Evolutionary conservation across 2,113 vertebrate species (phyloP), one percentile per base, ranked within the genome.

Genomic region (Myiozetetes cayanensis): DNA sequence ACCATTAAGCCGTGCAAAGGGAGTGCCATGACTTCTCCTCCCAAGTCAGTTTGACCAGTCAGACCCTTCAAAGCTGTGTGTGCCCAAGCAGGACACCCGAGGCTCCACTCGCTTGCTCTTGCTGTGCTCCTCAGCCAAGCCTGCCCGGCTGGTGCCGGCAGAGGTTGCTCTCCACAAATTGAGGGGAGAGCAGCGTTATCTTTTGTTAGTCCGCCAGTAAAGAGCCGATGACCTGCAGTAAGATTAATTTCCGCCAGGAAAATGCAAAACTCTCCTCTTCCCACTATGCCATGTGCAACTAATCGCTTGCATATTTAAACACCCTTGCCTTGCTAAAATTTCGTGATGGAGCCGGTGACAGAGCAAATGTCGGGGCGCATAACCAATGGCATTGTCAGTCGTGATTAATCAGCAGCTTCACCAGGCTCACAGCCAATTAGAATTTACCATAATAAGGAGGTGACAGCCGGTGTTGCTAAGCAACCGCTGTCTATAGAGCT

Each of bases 381-480:
- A 97, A 97, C 97, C 97, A 98, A 98, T 97, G 95, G 95, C 97
- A 93, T 89, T 97, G 96, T 97, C 97, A 90, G 94, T 97, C 93
- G 52, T 97, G 97, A 97, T 98, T 97, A 98, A 97, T 97, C 97
- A 96, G 96, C 75, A 96, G 93, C 97, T 96, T 92, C 61, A 20
- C 94, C 97, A 97, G 96, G 97, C 97, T 97, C 39, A 91, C 41
- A 52, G 94, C 98, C 98, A 98, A 98, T 98, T 97, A 97, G 97
- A 97, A 97, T 96, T 97, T 96, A 95, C 96, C 92, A 96, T 70
- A 73, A 97, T 68, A 96, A 98, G 97, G 97, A 97, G 95, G 98
- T 95, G 98, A 97, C 93, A 95, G 97, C 96, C 71, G 82, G 89
- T 2, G 97, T 98, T 98, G 98, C 98, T 96, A 96, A 90, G 98